phyloP scores from a whole-genome alignment of 2,797 vertebrate genomes.

The Melanotaenia pygmaea region DNA sequence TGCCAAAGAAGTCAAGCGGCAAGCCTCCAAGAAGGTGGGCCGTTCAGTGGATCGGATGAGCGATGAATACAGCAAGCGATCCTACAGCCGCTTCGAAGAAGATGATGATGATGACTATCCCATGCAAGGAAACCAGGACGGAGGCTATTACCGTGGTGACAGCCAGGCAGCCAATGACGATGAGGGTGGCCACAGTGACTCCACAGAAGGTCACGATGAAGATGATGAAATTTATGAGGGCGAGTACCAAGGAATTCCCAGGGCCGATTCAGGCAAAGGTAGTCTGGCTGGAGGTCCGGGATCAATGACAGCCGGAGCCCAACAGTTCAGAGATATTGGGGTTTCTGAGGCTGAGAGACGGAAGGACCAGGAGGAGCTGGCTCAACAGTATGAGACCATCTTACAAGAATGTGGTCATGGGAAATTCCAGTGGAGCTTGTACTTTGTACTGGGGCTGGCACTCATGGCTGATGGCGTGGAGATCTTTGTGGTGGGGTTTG shows the following conservation, averaged over 20 bases:
- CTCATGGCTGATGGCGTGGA: slow-evolving; percentile 97
- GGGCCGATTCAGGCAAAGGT: slow-evolving; percentile 88
- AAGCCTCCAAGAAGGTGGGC: slow-evolving; percentile 91
- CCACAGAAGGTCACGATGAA: slow-evolving; percentile 95
- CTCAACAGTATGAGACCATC: slow-evolving; percentile 96
- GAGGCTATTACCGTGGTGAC: slow-evolving; percentile 85
- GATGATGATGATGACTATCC: slow-evolving; percentile 92
- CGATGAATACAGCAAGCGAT: slow-evolving; percentile 93
- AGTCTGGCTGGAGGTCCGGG: slow-evolving; percentile 75
- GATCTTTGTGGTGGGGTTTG: slow-evolving; percentile 96
- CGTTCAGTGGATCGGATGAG: slow-evolving; percentile 88
- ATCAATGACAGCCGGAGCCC: slow-evolving; percentile 63
- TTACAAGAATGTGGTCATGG: slow-evolving; percentile 95
- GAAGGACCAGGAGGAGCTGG: slow-evolving; percentile 93
- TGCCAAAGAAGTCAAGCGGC: slow-evolving; percentile 94
- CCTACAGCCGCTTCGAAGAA: slow-evolving; percentile 94
- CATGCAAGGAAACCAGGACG: slow-evolving; percentile 77
- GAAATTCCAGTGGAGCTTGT: slow-evolving; percentile 96
- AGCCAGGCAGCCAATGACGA: slow-evolving; percentile 87
- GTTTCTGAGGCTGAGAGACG: slow-evolving; percentile 86
- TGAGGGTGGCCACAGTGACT: slow-evolving; percentile 93
- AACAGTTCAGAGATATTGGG: slow-evolving; percentile 79
- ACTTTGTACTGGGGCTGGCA: slow-evolving; percentile 94
- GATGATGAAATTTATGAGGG: slow-evolving; percentile 98
- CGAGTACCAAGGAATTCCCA: slow-evolving; percentile 96